Base-by-base conservation (phyloP, 2,888 invertebrate genomes). In the Drosophila limbata region DNA sequence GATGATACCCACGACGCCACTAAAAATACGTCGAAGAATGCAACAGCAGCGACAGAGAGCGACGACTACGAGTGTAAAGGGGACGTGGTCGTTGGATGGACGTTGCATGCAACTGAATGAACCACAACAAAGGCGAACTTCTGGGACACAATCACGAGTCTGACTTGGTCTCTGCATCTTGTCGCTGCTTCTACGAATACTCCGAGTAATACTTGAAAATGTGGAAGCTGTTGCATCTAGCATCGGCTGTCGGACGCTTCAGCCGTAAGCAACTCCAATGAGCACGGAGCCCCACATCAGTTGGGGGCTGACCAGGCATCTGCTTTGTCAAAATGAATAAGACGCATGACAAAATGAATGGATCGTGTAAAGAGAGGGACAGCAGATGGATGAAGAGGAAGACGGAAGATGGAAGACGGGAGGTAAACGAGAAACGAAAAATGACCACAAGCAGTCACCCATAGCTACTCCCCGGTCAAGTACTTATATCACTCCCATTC, bases 181-280 rank as follows among this genome's bases (percentile, higher is more conserved):
- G 21, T 51, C 64, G 60, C 37, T 65, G 68, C 53, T 42, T 40
- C 31, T 31, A 17, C 45, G 11, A 17, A 25, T 15, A 25, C 19
- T 33, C 4, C 17, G 28, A 56, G 50, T 31, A 44, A 45, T 51
- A 11, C 42, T 57, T 56, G 53, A 66, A 55, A 55, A 72, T 64
- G 62, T 60, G 55, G 72, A 71, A 75, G 84, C 88, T 84, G 88
- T 87, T 84, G 89, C 87, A 81, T 74, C 73, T 73, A 53, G 66
- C 56, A 56, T 47, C 55, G 44, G 51, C 64, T 48, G 55, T 69
- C 64, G 67, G 28, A 39, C 31, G 40, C 31, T 48, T 52, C 60
- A 53, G 52, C 68, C 68, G 52, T 55, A 70, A 70, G 80, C 83
- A 59, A 75, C 59, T 60, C 39, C 56, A 44, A 56, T 47, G 51